A percentile compares a stretch with the other conserved stretches of the same genome.
phyloP scores from a whole-genome alignment of 2,888 invertebrate species.

The Xylota sylvarum region DNA sequence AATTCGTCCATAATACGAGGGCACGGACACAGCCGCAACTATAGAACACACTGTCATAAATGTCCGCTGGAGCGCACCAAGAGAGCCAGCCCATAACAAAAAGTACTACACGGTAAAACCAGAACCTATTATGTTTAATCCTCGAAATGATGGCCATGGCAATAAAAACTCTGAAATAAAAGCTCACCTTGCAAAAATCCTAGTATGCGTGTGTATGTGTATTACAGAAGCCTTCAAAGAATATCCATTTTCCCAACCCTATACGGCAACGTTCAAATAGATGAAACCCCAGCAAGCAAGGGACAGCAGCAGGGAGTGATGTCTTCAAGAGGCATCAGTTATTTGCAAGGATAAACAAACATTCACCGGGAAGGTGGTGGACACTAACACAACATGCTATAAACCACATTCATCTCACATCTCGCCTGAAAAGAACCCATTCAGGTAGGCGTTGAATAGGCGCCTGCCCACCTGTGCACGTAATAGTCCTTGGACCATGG shows the following conservation, averaged over 20 bases:
- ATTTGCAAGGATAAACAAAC: conserved; percentile 66
- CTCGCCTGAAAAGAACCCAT: conserved; percentile 5
- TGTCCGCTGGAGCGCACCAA: conserved; percentile 47
- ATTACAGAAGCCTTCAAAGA: conserved; percentile 22
- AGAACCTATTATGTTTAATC: conserved; percentile 75
- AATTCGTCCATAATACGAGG: conserved; percentile 56
- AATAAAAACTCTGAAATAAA: conserved; percentile 75
- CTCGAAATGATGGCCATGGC: conserved; percentile 69
- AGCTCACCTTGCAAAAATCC: conserved; percentile 72
- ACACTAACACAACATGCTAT: conserved; percentile 38
- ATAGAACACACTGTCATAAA: conserved; percentile 64
- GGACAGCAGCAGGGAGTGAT: conserved; percentile 11
- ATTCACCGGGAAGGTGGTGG: conserved; percentile 44
- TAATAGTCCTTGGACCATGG: conserved; percentile 47
- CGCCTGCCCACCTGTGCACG: conserved; percentile 49
- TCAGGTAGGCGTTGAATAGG: conserved; percentile 37
- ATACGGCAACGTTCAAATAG: conserved; percentile 62
- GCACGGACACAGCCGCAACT: conserved; percentile 31
- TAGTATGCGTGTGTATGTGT: conserved; percentile 27
- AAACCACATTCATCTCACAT: conserved; percentile 48
- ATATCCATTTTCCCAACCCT: conserved; percentile 36
- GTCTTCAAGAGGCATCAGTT: conserved; percentile 63
- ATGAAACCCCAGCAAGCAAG: conserved; percentile 25
- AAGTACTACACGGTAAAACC: conserved; percentile 61
- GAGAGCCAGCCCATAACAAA: conserved; percentile 47